Conservation (phyloP, 2,888 invertebrate genomes). For the Ophion slaviceki region DNA sequence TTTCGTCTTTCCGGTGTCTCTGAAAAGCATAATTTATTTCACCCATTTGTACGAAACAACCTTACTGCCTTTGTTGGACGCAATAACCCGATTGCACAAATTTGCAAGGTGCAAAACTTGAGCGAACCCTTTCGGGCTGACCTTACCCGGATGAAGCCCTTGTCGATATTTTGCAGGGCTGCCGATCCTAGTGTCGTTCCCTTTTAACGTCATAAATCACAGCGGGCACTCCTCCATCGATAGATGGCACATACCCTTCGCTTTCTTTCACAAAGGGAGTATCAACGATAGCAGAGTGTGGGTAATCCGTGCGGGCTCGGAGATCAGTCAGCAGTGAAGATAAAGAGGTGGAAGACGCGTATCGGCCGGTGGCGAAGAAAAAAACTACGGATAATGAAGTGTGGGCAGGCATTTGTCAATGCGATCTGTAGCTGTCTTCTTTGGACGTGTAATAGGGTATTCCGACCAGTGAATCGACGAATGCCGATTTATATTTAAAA, state of each 20-base stretch:
- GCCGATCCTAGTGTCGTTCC: slow-evolving; percentile 43
- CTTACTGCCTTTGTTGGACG: slow-evolving; percentile 32
- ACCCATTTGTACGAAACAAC: slow-evolving; percentile 16
- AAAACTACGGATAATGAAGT: slow-evolving; percentile 59
- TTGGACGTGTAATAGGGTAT: neutral
- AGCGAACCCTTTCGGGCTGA: slow-evolving; percentile 47
- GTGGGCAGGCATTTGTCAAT: slow-evolving; percentile 38
- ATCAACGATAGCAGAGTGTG: slow-evolving; percentile 23
- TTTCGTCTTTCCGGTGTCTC: neutral
- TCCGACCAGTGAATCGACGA: too few species aligned
- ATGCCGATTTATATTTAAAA: too few species aligned
- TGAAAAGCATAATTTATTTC: slow-evolving; percentile 50
- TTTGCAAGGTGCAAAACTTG: slow-evolving; percentile 59
- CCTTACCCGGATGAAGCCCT: slow-evolving; percentile 23
- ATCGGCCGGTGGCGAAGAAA: slow-evolving; percentile 1
- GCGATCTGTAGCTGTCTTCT: slow-evolving; percentile 23
- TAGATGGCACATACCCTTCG: slow-evolving; percentile 48
- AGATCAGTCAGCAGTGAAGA: slow-evolving; percentile 44
- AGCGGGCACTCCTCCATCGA: slow-evolving; percentile 21
- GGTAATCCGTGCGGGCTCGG: slow-evolving; percentile 30
- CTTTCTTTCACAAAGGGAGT: slow-evolving; percentile 13
- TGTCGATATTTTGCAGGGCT: slow-evolving; percentile 21
- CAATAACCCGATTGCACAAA: slow-evolving; percentile 45
- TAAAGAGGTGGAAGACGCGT: slow-evolving; percentile 35
- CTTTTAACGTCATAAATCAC: slow-evolving; percentile 62